Evolutionary conservation across 2,888 invertebrate genomes (phyloP), one percentile per base, ranked within the genome.

Genomic region (Agrypnus murinus): DNA sequence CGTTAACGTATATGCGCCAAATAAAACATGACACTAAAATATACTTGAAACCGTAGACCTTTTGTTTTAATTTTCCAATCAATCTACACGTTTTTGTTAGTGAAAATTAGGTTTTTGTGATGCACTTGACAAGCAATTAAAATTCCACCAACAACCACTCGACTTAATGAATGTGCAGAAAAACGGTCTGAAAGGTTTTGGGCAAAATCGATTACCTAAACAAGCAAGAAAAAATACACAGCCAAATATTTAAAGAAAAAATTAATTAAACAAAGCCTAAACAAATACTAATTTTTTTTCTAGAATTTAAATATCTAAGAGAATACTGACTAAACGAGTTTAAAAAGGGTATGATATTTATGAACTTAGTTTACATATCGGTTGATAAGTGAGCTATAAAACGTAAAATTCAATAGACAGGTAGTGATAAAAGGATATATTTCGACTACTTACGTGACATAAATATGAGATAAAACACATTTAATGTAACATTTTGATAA

Each of bases 101-200:
- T 12, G 8, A 38, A 55, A 55, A 55, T 55, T 36, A 36, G 55
- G 55, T 55, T 55, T 55, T 55, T 55, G 55, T 55, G 15, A 17
- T 55, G 55, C 36, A 55, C 55, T 55, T 55, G 55, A 55, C 55
- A 55, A 36, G 55, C 55, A 55, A 55, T 55, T 55, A 55, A 55
- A 55, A 36, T 36, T 55, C 55, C 55, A 17, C 55, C 55, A 36
- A 7, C 19, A 36, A 12, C 19, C 55, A 55, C 55, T 55, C 36
- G n/a, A 55, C 17, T 38, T 55, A 36, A 55, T 55, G 55, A 55
- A 38, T 17, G 1, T 17, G 53, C 53, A 46, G 10, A 36, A 32
- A 55, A 55, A 36, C 14, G 55, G 8, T 34, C 32, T n/a, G 25
- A 25, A 32, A 15, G 36, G 40, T 12, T 2, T 40, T 12, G 53